phyloP scores from a whole-genome alignment of 2,113 vertebrate genomes.

The Hucho hucho region DNA sequence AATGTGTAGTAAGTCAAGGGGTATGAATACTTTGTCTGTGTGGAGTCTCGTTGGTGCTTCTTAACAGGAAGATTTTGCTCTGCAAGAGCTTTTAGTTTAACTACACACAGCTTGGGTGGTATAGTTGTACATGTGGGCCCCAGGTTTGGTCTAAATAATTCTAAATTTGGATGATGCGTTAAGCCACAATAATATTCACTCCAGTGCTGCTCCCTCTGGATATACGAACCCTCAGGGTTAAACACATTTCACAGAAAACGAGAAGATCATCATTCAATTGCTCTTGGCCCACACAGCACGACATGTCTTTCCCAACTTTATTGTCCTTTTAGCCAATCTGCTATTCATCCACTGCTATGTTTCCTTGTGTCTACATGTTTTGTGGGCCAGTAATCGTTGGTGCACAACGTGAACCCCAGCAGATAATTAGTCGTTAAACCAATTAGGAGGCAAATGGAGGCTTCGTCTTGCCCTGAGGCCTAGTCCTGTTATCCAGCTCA shows the following conservation, averaged over 20 bases:
- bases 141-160: not conserved
- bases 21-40: no score
- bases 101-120: constrained; percentile 43
- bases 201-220: no score
- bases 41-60: no score
- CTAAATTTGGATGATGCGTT: not conserved
- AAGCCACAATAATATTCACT: no score
- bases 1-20: no score
- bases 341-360: no score
- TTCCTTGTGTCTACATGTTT: constrained; percentile 71
- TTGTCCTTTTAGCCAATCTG: no score
- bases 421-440: constrained; percentile 82
- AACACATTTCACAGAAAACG: constrained; percentile 15
- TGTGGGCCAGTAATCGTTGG: constrained; percentile 74
- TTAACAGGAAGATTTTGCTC: no score
- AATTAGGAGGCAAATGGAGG: constrained; percentile 76
- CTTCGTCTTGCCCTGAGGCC: constrained; percentile 63
- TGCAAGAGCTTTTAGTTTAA: not conserved
- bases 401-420: constrained; percentile 73
- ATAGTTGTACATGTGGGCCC: constrained; percentile 5
- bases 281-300: not conserved
- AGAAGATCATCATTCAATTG: constrained; percentile 25
- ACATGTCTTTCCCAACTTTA: no score
- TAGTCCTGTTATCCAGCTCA: constrained; percentile 48
- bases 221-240: not conserved